Base-by-base conservation (phyloP, 2,888 invertebrate species). In the Caenorhabditis panamensis region DNA sequence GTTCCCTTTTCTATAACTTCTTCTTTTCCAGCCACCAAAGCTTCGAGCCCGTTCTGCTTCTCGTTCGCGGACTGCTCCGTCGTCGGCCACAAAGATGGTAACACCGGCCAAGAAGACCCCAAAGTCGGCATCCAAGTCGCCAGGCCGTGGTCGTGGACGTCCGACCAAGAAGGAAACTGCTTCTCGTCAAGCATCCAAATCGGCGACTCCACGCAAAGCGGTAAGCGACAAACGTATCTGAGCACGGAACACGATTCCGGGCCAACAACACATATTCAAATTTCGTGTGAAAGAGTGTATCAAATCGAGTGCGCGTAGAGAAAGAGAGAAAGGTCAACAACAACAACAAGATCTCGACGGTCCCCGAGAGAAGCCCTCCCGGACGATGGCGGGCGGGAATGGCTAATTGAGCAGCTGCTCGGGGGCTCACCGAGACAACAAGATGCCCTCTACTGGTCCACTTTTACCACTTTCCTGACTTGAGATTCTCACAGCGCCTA, bases 361-460 rank as follows among this genome's bases (percentile, higher is more conserved):
- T 8, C 20, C 5, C 20, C 9, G 31, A 31, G 56, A 31, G 31
- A 20, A 20, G 11, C 47, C 44, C 20, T 44, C 24, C 13, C 13
- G 11, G 20, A 13, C 44, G 44, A 13, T 47, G 41, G 47, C 54
- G 51, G 18, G 37, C 64, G 56, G 58, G 71, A 71, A 66, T 73
- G 49, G 73, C 66, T 73, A 66, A 73, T 73, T 73, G 73, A 73
- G 73, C 73, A 73, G 73, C 73, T 73, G 73, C 59, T 73, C 56
- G 20, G n/a, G 1, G 53, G 54, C 51, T 41, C 26, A 62, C 44
- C n/a, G 26, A 26, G 22, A 26, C n/a, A 6, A 26, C 20, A 18
- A 49, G 49, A 31, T 28, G 24, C 24, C 49, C 28, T n/a, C n/a
- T n/a, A n/a, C n/a, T n/a, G n/a, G 6, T 49, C 37, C 22, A 20